These are phyloP conservation scores for Cremastobaeus sp. DNA, from an alignment of 2,888 invertebrate genomes.

Conservation along the genomic window DNA sequence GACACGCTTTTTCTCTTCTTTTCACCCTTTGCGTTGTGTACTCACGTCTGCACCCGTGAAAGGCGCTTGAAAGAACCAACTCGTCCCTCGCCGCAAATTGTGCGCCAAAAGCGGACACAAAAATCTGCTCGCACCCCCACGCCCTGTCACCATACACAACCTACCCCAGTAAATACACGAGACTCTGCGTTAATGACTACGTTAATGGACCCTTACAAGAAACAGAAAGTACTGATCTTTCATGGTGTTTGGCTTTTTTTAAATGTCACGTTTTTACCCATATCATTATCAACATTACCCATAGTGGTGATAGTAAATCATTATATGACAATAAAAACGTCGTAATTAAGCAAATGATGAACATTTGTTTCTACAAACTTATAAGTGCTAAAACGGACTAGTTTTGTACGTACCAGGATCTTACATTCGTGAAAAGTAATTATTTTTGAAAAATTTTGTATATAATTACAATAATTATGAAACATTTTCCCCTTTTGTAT, in stretches of 20 bases:
- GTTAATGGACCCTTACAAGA: slow-evolving; percentile 57
- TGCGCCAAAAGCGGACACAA: slow-evolving; percentile 63
- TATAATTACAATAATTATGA: too few relatives aligned
- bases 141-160: slow-evolving; percentile 14
- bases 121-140: slow-evolving; percentile 52
- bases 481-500: too few relatives aligned
- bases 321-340: too few relatives aligned
- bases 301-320: too few relatives aligned
- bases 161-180: slow-evolving; percentile 43
- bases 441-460: too few relatives aligned
- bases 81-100: slow-evolving; percentile 66
- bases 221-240: slow-evolving; percentile 56
- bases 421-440: too few relatives aligned
- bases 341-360: too few relatives aligned
- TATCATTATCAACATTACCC: too few relatives aligned
- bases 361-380: too few relatives aligned
- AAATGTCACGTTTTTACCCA: slow-evolving; percentile 47
- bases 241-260: slow-evolving; percentile 45
- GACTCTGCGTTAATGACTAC: slow-evolving; percentile 53
- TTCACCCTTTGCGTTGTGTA: slow-evolving; percentile 59
- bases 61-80: slow-evolving; percentile 66
- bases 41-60: slow-evolving; percentile 63
- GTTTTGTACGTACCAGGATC: too few relatives aligned
- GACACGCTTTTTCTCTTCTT: slow-evolving; percentile 59
- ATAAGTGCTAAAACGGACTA: too few relatives aligned